These are phyloP conservation scores for Siniperca knerii DNA, from an alignment of 2,113 vertebrate species.

Conservation along the genomic window DNA sequence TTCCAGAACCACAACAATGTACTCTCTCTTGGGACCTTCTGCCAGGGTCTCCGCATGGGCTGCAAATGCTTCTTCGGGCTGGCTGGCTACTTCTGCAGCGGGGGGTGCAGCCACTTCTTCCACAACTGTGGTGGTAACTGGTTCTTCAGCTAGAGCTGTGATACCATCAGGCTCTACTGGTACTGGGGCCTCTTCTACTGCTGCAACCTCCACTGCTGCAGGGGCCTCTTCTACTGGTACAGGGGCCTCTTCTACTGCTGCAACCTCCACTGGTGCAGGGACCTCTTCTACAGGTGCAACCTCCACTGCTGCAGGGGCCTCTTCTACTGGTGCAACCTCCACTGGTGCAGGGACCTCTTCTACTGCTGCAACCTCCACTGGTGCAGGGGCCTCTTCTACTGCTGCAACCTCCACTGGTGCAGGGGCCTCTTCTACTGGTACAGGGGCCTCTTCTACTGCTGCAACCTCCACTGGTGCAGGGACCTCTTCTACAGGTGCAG, in stretches of 20 bases:
- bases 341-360: not conserved
- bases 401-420: not conserved
- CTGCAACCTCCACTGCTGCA: not conserved
- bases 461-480: not conserved
- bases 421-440: constrained; percentile 1
- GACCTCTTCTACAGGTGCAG: not conserved
- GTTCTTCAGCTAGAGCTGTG: constrained; percentile 15
- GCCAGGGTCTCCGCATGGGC: not conserved
- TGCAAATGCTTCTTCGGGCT: constrained; percentile 2
- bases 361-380: not conserved
- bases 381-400: constrained; percentile 5
- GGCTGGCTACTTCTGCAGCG: not conserved
- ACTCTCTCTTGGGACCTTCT: constrained; percentile 69
- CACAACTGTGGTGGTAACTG: constrained; percentile 8
- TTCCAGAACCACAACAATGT: constrained; percentile 81
- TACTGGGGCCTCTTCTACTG: constrained; percentile 10
- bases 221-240: not conserved
- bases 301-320: constrained; percentile 3
- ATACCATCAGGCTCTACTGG: not conserved
- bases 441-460: not conserved
- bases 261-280: constrained; percentile 3
- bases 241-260: constrained; percentile 14
- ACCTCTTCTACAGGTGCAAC: constrained; percentile 4
- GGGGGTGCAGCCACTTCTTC: constrained; percentile 27
- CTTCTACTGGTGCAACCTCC: constrained; percentile 11